A percentile compares a stretch with the other conserved stretches of the same genome.
These are phyloP conservation scores for Arctopsyche grandis DNA, from an alignment of 1,140 invertebrate genomes.

Conservation along the genomic window DNA sequence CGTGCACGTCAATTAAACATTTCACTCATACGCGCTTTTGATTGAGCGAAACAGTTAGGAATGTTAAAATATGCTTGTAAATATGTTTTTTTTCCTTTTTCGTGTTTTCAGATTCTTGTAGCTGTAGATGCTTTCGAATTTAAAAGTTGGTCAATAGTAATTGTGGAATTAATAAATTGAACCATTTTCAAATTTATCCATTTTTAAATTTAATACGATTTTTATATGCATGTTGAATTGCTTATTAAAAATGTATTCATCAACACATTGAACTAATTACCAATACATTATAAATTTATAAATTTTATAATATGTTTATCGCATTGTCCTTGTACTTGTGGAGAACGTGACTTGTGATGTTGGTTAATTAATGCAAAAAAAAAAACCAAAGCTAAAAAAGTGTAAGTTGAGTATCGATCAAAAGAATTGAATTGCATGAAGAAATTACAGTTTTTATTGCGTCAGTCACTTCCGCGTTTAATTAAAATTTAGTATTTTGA, in stretches of 20 bases:
- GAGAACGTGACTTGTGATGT: neutral
- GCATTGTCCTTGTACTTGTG: slow-evolving; percentile 8
- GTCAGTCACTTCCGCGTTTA: slow-evolving; percentile 26
- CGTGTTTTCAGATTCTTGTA: too few species aligned
- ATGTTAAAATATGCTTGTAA: too few species aligned
- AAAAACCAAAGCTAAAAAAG: neutral
- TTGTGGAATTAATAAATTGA: neutral
- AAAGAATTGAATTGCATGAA: slow-evolving; percentile 5
- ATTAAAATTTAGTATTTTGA: slow-evolving; percentile 12
- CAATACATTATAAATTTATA: neutral
- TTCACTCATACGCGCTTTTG: too few species aligned
- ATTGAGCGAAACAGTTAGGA: too few species aligned
- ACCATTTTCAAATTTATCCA: too few species aligned
- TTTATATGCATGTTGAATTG: too few species aligned
- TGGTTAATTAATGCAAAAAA: neutral
- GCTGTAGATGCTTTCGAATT: neutral
- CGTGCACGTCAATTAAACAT: too few species aligned
- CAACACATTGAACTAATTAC: too few species aligned
- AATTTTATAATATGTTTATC: neutral
- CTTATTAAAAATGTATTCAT: too few species aligned
- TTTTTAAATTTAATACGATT: too few species aligned
- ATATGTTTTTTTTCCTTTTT: too few species aligned
- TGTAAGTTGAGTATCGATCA: neutral
- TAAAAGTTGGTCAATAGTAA: slow-evolving; percentile 5
- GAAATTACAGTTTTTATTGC: slow-evolving; percentile 24